Evolutionary conservation across 2,113 vertebrate genomes (phyloP).

Genomic region (Catagonus wagneri): DNA sequence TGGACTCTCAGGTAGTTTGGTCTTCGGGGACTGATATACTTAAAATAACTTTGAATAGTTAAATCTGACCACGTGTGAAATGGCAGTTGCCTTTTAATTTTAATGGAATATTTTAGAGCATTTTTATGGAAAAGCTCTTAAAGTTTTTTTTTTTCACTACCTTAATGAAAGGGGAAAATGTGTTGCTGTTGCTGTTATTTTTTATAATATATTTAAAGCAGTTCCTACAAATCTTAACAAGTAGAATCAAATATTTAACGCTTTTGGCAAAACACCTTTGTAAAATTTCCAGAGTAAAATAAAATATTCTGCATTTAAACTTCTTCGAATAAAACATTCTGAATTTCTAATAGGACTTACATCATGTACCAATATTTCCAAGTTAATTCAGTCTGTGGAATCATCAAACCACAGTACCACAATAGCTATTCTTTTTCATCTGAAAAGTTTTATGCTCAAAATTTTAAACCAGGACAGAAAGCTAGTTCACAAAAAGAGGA

Average conservation of each 20-base stretch:
- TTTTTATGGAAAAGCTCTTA: slow-evolving; percentile 77
- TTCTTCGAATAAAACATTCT: slow-evolving; percentile 59
- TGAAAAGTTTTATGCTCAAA: slow-evolving; percentile 19
- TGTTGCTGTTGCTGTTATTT: slow-evolving; percentile 77
- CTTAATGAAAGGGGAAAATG: slow-evolving; percentile 82
- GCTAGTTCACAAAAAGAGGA: background rate
- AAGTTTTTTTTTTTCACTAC: slow-evolving; percentile 81
- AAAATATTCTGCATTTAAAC: slow-evolving; percentile 75
- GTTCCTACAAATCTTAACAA: slow-evolving; percentile 80
- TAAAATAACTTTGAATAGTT: slow-evolving; percentile 84
- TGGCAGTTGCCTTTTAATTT: slow-evolving; percentile 84
- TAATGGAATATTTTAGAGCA: slow-evolving; percentile 84
- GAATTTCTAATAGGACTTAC: slow-evolving; percentile 53
- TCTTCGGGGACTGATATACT: slow-evolving; percentile 80
- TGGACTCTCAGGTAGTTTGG: slow-evolving; percentile 82
- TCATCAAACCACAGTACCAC: background rate
- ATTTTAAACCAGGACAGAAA: slow-evolving; percentile 45
- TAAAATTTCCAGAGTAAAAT: slow-evolving; percentile 80
- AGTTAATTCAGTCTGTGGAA: slow-evolving; percentile 43
- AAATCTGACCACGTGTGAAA: slow-evolving; percentile 88
- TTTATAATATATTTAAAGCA: slow-evolving; percentile 83
- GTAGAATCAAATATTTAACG: slow-evolving; percentile 82
- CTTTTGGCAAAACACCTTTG: slow-evolving; percentile 75
- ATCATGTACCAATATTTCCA: slow-evolving; percentile 57
- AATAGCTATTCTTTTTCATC: background rate